Percentiles rank a stretch among this genome's conserved stretches.
These are phyloP conservation scores for Syngnathus scovelli DNA, from an alignment of 2,113 vertebrate species.

Conservation along the genomic window DNA sequence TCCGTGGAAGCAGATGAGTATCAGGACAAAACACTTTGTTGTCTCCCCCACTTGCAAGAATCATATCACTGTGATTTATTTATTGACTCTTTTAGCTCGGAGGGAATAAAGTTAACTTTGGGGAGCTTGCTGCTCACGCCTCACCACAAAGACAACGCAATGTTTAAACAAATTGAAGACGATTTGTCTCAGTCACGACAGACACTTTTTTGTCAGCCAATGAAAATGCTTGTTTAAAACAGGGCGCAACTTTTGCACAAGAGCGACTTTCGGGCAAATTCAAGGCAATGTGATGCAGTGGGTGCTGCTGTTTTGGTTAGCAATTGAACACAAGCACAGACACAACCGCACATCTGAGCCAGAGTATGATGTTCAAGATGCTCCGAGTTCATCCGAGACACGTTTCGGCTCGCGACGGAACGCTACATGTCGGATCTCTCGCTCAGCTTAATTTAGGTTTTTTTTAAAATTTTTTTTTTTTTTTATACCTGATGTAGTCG, in stretches of 20 bases:
- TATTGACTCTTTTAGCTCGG: background rate
- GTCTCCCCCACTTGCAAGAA: background rate
- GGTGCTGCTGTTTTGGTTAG: background rate
- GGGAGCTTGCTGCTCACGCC: background rate
- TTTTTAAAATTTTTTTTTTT: no score
- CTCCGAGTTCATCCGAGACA: background rate
- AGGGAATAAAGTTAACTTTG: background rate
- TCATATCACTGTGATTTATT: background rate
- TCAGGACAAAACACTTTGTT: background rate
- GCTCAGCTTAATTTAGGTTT: background rate
- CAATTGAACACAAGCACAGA: background rate
- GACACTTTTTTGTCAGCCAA: background rate
- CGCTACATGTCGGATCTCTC: background rate
- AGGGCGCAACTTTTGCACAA: background rate
- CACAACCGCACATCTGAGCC: no score
- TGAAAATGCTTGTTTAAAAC: background rate
- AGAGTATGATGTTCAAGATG: background rate
- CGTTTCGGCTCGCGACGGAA: background rate
- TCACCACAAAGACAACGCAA: background rate
- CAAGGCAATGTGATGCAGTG: background rate
- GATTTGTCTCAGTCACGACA: background rate
- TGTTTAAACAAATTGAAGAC: background rate
- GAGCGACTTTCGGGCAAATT: background rate
- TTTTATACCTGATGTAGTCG: constrained; percentile 96
- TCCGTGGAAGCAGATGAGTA: background rate